Evolutionary conservation across 2,113 vertebrate genomes (phyloP), one percentile per base, ranked within the genome.

Genomic region (Dromas ardeola): DNA sequence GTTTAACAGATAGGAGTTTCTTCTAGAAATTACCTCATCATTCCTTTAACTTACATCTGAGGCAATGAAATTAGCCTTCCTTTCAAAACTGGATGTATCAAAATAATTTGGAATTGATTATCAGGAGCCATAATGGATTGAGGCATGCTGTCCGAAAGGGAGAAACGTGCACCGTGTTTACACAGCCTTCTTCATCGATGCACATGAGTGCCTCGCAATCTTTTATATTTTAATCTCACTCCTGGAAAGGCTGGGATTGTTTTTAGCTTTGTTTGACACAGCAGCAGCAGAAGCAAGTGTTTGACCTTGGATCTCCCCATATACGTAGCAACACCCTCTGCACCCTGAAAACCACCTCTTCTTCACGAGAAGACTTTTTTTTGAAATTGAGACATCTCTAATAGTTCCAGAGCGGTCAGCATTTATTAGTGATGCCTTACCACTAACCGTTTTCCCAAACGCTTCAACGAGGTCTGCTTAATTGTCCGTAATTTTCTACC

Each of bases 141-240:
- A 82, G 61, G 61, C 14, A 4, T 3, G 67, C 23, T 66, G 70
- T 22, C 27, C 19, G 15, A 52, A 43, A 36, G n/a, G 63, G 9
- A 79, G 77, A 45, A 87, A 58, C 0, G 5, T 14, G 40, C 23
- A 30, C 9, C 32, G 32, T 26, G 38, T 34, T 49, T n/a, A 18
- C 32, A 34, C 15, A 34, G 23, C 23, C 25, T 29, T 45, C 34
- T 74, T n/a, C 40, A 25, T 15, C 1, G 2, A 59, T 21, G 34
- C 10, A 42, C 1, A 1, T 2, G 9, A 20, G 34, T 11, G 43
- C 49, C 25, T 52, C 2, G 0, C 36, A 15, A 6, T 11, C 7
- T 4, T 27, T 61, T 20, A 1, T 14, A 34, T 42, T 78, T 73
- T 29, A 45, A 49, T 29, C 23, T 25, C 34, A 30, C 15, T 36